phyloP scores from a whole-genome alignment of 1,140 invertebrate species.

The Frieseomelitta varia region DNA sequence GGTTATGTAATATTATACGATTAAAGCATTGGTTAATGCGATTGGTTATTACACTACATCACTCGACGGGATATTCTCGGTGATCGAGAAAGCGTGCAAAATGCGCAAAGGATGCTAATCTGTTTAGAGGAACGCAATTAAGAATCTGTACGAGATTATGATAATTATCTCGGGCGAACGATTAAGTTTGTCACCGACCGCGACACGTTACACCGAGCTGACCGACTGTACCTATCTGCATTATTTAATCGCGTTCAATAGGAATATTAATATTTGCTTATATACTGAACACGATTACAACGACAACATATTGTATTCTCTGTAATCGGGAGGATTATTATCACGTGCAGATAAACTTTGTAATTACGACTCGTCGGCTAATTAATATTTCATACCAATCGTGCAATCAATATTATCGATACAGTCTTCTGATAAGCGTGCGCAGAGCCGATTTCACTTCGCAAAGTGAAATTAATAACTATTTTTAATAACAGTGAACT shows the following conservation, averaged over 20 bases:
- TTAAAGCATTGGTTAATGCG: constrained; percentile 40
- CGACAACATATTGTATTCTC: background rate
- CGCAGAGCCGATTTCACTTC: too few species aligned
- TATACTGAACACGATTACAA: background rate
- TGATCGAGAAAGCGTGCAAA: background rate
- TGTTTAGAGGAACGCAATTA: background rate
- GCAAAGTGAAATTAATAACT: too few species aligned
- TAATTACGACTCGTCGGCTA: background rate
- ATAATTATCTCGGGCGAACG: background rate
- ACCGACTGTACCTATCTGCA: background rate
- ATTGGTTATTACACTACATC: constrained; percentile 4
- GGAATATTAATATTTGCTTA: constrained; percentile 17
- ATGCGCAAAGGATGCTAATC: background rate
- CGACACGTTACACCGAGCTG: background rate
- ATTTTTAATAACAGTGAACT: background rate
- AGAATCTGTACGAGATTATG: constrained; percentile 22
- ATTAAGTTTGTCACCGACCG: background rate
- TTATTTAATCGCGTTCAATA: constrained; percentile 23
- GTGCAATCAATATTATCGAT: background rate
- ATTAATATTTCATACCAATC: constrained; percentile 5
- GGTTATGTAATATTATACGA: constrained; percentile 36
- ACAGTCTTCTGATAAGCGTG: background rate
- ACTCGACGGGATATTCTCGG: too few species aligned
- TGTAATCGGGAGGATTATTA: background rate
- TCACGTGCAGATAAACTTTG: background rate